Evolutionary conservation across 2,888 invertebrate genomes (phyloP), one percentile per base, ranked within the genome.

Genomic region (Schrankia costaestrigalis): DNA sequence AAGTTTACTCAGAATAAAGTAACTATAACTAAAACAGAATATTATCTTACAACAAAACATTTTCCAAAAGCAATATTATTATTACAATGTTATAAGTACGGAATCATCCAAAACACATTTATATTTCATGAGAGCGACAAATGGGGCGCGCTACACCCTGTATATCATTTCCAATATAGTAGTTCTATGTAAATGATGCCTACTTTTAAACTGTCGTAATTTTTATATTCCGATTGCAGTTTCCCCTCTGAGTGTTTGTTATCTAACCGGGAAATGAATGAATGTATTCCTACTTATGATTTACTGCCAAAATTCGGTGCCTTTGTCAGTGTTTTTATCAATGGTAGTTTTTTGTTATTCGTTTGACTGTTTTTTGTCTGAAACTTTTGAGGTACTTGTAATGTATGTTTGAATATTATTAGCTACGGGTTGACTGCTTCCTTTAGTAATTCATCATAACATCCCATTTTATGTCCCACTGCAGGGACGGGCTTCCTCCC

Each of bases 181-280:
- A 78, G 78, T 86, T 87, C 83, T 77, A 86, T 87, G 87, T 78
- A 82, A 85, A 87, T 83, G 73, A 53, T 59, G 76, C 79, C 86
- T 84, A 86, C 83, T 87, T 87, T 86, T 87, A 87, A 87, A 87
- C 85, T 84, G 82, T 70, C 81, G 79, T 87, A 87, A 87, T 86
- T 86, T 86, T 85, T 84, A 81, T 69, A 76, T 86, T 85, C 86
- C 87, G 85, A 79, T 84, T 71, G 67, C 57, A 73, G 71, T 76
- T 73, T 76, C 82, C 86, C 85, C 81, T 74, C 65, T 39, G 44
- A 62, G 70, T 78, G 78, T 83, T 79, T 80, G 83, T 85, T 86
- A 86, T 85, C 85, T 78, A 61, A 60, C 59, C 38, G 59, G 55
- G 65, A 74, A 78, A 77, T 74, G 74, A 84, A 83, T 78, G 81